phyloP scores from a whole-genome alignment of 2,797 vertebrate genomes.

The Megaceryle alcyon region DNA sequence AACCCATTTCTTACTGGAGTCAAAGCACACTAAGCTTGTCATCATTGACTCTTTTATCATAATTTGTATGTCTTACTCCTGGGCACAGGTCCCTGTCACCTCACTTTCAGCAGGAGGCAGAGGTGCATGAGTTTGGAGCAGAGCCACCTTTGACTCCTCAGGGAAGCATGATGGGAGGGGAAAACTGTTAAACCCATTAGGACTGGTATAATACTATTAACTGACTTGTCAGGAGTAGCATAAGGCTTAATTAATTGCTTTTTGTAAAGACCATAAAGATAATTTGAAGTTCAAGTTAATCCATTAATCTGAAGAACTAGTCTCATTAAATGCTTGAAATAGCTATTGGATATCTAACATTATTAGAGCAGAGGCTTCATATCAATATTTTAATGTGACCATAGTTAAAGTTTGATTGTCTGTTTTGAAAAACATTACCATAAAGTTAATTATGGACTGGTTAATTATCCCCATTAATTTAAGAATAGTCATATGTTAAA shows the following conservation, averaged over 20 bases:
- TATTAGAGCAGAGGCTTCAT: not conserved
- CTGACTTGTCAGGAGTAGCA: not conserved
- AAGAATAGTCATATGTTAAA: not conserved
- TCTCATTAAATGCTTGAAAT: conserved; percentile 31
- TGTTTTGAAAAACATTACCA: conserved; percentile 1
- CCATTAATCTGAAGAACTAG: conserved; percentile 12
- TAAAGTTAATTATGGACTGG: not conserved
- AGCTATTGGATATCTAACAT: not conserved
- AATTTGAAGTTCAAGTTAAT: conserved; percentile 26
- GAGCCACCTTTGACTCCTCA: not conserved
- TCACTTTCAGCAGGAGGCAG: not conserved
- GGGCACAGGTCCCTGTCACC: not conserved
- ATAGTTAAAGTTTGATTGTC: not conserved
- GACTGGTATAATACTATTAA: not conserved
- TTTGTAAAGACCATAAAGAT: not conserved
- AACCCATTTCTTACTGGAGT: not conserved
- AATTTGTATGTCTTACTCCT: not conserved
- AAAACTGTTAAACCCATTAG: not conserved
- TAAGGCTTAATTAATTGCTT: conserved; percentile 16
- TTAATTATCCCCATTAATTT: not conserved
- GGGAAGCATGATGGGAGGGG: not conserved
- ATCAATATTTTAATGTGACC: not conserved
- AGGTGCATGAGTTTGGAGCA: not conserved
- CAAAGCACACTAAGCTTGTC: not conserved
- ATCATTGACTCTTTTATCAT: not conserved